phyloP scores from a whole-genome alignment of 2,888 invertebrate genomes.

The Sarcophaga rosellei region DNA sequence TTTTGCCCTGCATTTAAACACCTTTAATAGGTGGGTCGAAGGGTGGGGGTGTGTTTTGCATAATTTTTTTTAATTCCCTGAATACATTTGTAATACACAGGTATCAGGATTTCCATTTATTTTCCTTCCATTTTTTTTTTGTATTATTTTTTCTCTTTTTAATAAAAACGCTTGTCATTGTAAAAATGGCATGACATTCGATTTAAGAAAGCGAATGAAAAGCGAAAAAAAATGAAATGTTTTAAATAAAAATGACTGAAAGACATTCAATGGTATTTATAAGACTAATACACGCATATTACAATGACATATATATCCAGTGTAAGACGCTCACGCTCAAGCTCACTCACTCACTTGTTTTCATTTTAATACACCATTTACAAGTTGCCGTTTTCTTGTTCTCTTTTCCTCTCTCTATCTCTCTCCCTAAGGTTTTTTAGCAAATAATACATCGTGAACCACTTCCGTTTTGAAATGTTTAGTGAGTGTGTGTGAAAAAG shows the following conservation, averaged over 20 bases:
- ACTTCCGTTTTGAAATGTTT: not conserved
- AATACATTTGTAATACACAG: not conserved
- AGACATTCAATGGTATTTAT: not conserved
- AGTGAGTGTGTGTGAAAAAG: not conserved
- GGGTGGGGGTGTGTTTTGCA: not conserved
- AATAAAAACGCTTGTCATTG: not conserved
- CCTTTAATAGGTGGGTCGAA: not conserved
- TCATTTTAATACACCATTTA: not conserved
- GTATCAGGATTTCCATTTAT: not conserved
- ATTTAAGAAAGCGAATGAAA: not conserved
- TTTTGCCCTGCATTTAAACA: not conserved
- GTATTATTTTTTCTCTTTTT: not conserved
- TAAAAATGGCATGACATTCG: not conserved
- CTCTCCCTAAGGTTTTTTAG: too few relatives aligned
- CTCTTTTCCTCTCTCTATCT: too few relatives aligned
- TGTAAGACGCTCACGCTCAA: not conserved
- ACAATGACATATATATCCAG: not conserved
- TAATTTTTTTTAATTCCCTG: not conserved
- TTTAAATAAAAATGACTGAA: not conserved
- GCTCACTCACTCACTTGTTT: too few relatives aligned
- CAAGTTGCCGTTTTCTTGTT: not conserved
- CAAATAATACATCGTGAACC: not conserved
- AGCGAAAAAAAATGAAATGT: not conserved
- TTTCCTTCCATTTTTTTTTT: not conserved
- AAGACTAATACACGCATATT: constrained; percentile 3